A percentile compares a stretch with the other conserved stretches of the same genome.
These are phyloP conservation scores for Nibea coibor DNA, from an alignment of 2,113 vertebrate species.

Conservation along the genomic window DNA sequence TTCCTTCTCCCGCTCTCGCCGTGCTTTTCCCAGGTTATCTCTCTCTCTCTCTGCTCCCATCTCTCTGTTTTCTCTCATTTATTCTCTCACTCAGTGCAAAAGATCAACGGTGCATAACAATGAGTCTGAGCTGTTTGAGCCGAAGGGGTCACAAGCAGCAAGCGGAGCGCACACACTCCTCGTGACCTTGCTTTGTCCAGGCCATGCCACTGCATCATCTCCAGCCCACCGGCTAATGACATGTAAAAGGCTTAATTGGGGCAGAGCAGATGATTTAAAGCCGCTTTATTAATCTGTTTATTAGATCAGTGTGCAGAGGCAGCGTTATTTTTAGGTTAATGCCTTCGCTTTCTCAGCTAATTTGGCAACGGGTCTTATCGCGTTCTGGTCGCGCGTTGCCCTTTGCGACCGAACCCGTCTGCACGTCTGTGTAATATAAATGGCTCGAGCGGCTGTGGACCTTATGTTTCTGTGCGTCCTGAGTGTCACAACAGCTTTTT, in stretches of 20 bases:
- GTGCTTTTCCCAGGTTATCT: background rate
- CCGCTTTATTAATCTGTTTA: conserved; percentile 66
- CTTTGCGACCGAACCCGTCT: conserved; percentile 21
- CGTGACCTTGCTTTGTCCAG: conserved; percentile 65
- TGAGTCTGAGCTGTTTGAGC: conserved; percentile 55
- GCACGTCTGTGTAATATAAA: conserved; percentile 18
- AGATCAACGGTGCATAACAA: conserved; percentile 62
- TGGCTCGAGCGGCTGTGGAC: background rate
- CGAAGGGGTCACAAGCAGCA: conserved; percentile 50
- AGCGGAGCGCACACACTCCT: conserved; percentile 21
- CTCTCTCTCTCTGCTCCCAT: conserved; percentile 8
- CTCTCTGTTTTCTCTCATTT: conserved; percentile 48
- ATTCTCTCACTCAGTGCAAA: conserved; percentile 38
- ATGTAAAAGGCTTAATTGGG: conserved; percentile 61
- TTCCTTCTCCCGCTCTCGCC: conserved; percentile 21
- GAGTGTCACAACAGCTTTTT: background rate
- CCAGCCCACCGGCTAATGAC: conserved; percentile 48
- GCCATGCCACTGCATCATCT: conserved; percentile 45
- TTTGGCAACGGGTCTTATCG: conserved; percentile 20
- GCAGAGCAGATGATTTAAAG: conserved; percentile 41
- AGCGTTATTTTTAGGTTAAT: background rate
- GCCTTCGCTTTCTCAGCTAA: conserved; percentile 13
- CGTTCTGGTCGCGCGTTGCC: conserved; percentile 18
- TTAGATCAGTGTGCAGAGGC: conserved; percentile 43
- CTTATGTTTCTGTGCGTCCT: conserved; percentile 2